A percentile compares a stretch with the other conserved stretches of the same genome.
phyloP scores from a whole-genome alignment of 2,888 invertebrate genomes.

The Zele albiditarsus region DNA sequence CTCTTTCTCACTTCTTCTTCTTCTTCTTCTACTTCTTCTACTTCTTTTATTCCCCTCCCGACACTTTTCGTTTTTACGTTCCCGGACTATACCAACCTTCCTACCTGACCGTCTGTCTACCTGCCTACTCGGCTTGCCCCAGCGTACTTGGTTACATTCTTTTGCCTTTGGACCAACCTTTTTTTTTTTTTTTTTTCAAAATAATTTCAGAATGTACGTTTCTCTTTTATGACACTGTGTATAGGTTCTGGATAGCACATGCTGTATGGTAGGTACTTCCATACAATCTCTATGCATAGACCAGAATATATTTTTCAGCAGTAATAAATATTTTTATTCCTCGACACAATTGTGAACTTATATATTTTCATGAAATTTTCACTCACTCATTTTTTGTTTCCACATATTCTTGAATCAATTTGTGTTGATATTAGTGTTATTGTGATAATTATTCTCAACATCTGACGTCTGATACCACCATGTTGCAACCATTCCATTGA shows the following conservation, averaged over 20 bases:
- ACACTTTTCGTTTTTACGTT: constrained; percentile 38
- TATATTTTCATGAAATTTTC: not conserved
- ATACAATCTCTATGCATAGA: not conserved
- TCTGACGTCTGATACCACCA: no score
- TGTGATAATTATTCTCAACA: no score
- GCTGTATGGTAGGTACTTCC: not conserved
- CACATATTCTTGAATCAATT: no score
- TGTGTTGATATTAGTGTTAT: no score
- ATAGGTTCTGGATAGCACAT: constrained; percentile 2
- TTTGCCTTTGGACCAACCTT: constrained; percentile 22
- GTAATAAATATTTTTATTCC: not conserved
- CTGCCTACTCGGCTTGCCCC: constrained; percentile 27
- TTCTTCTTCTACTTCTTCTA: constrained; percentile 27
- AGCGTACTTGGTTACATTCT: constrained; percentile 39
- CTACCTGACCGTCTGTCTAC: constrained; percentile 25
- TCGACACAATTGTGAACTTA: not conserved
- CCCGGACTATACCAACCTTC: constrained; percentile 37
- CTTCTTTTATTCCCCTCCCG: constrained; percentile 32
- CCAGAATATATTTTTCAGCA: not conserved
- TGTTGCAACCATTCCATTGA: no score
- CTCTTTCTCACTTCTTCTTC: constrained; percentile 26
- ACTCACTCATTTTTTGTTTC: no score
- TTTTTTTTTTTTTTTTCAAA: constrained; percentile 16
- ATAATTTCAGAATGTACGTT: constrained; percentile 21
- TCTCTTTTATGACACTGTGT: constrained; percentile 8